Conservation (phyloP, 2,888 invertebrate genomes). For the Drosophila anomelani region DNA sequence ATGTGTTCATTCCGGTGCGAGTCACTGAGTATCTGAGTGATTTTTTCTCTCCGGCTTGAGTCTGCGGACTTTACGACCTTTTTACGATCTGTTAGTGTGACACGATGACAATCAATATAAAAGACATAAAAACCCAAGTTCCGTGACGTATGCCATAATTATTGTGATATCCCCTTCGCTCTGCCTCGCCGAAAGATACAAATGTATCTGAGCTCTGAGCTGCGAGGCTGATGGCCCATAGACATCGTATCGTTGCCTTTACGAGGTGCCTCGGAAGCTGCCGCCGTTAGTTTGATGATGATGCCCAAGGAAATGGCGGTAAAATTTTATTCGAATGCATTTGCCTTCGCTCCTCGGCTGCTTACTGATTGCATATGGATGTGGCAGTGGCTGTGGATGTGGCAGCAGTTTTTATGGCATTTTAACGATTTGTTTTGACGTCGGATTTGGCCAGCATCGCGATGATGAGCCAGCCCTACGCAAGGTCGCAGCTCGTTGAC, state of each 20-base stretch:
- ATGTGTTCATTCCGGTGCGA: conserved; percentile 43
- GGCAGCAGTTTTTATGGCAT: conserved; percentile 70
- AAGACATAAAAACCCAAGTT: conserved; percentile 78
- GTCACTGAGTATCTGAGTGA: conserved; percentile 10
- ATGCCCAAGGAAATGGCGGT: conserved; percentile 73
- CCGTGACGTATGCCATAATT: conserved; percentile 80
- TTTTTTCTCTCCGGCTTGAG: conserved; percentile 8
- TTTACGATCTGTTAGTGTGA: conserved; percentile 83
- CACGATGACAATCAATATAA: conserved; percentile 82
- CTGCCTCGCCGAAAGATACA: conserved; percentile 27
- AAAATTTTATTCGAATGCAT: conserved; percentile 77
- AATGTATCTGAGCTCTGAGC: conserved; percentile 53
- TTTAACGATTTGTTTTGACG: conserved; percentile 84
- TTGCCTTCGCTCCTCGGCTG: conserved; percentile 45
- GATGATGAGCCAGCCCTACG: conserved; percentile 34
- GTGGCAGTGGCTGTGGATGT: conserved; percentile 17
- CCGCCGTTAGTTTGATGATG: conserved; percentile 67
- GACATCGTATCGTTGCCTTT: conserved; percentile 79
- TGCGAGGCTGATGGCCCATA: conserved; percentile 55
- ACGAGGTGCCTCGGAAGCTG: conserved; percentile 80
- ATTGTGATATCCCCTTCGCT: conserved; percentile 64
- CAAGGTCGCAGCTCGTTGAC: conserved; percentile 56
- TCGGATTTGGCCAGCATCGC: conserved; percentile 58
- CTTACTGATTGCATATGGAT: conserved; percentile 62
- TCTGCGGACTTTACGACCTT: conserved; percentile 80